Base-by-base conservation (phyloP, 2,888 invertebrate genomes). In the Cheilosia variabilis region DNA sequence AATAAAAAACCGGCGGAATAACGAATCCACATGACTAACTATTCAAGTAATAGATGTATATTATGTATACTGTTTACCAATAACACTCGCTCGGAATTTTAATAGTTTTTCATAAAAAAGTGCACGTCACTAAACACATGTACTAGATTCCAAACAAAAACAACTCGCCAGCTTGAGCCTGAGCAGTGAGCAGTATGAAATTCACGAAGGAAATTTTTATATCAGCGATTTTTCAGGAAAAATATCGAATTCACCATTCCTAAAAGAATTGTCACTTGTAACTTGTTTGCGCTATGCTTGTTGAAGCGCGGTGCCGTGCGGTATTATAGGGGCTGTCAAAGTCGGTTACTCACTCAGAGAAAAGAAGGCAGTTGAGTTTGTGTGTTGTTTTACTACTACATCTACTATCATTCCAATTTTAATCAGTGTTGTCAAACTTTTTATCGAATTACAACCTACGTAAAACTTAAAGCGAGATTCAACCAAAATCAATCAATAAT, bases 361-460 rank as follows among this genome's bases (percentile, higher is more conserved):
- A 19, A 34, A 24, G n/a, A 52, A 10, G n/a, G 13, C 27, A 47
- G 22, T 27, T 31, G n/a, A 13, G 13, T 37, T 37, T 37, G 37
- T 37, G 27, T 31, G 52, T 50, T 15, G 50, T 55, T 71, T 13
- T 24, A 19, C 34, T 55, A 41, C 57, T 47, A 57, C 69, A 69
- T 55, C 45, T 53, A 53, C 58, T 57, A 41, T 31, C 22, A 22
- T 27, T 27, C 27, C 27, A 34, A 17, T 17, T 34, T 10, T 10
- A 34, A 57, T 45, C 69, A 78, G 80, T 80, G 60, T 66, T 86
- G 76, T 86, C 76, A 86, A 86, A 76, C 31, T 57, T 72, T 57
- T 62, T 68, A 73, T 65, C 45, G 52, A 68, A 57, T n/a, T n/a
- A 52, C 45, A 37, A 34, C 22, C 53, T 60, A 47, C 50, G 69